Base-by-base conservation (phyloP, 2,797 vertebrate genomes). In the Centropyge bicolor region DNA sequence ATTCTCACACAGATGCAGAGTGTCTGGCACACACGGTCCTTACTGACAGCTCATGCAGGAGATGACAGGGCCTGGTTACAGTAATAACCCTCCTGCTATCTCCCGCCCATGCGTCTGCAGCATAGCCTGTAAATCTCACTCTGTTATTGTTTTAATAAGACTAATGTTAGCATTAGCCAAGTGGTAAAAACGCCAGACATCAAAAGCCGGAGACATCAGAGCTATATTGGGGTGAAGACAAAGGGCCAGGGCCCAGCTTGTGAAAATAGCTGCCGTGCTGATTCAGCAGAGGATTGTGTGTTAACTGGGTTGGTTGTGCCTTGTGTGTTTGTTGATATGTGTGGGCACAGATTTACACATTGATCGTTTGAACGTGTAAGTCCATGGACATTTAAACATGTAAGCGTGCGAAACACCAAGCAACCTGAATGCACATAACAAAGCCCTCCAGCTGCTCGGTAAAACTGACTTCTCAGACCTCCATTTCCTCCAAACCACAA, bases 191-290 rank as follows among this genome's bases (percentile, higher is more conserved):
- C 2, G 49, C 87, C 83, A 86, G 70, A 88, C 86, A 86, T 92
- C 87, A 90, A 91, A 88, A 66, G 74, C 24, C 66, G 12, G 71
- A 83, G 88, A 84, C 71, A 75, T 86, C 41, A 80, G 85, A 82
- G 85, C 87, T 84, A 80, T 64, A 90, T 71, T 54, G 79, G 84
- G 85, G 70, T 73, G 72, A 88, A 91, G 86, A 91, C 86, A 87
- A 80, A 90, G 81, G 78, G 77, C 49, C 76, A 86, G 81, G 82
- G 83, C 79, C 73, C 52, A 61, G 88, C 87, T 77, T 91, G 84
- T 92, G 90, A 93, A 95, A 95, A 95, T 85, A 94, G 84, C 71
- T 59, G 69, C 69, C 10, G 1, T 54, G 88, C 93, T 94, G 93
- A 95, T 78, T 95, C 90, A 90, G 91, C 89, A 90, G 65, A 72